These are phyloP conservation scores for Ceratosolen solmsi DNA, from an alignment of 1,140 invertebrate species.

Conservation along the genomic window DNA sequence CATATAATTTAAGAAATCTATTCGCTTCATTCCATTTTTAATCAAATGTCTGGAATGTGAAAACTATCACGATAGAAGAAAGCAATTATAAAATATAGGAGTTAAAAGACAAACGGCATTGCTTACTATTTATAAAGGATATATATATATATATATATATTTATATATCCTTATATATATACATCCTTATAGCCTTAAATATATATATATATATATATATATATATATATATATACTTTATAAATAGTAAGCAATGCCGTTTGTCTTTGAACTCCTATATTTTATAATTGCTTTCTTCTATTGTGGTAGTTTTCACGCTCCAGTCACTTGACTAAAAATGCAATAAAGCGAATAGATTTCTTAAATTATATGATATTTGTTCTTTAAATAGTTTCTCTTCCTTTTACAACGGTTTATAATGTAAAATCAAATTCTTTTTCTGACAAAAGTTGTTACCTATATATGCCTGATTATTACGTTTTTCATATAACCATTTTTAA, in stretches of 20 bases:
- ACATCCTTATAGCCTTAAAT: background rate
- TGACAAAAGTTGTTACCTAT: too few species aligned
- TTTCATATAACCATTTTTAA: background rate
- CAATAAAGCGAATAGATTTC: background rate
- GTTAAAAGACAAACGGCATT: background rate
- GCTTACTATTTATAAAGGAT: too few species aligned
- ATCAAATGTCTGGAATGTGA: background rate
- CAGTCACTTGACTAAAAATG: background rate
- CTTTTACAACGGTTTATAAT: background rate
- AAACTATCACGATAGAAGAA: background rate
- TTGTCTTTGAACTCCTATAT: background rate
- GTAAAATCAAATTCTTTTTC: too few species aligned
- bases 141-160: too few species aligned
- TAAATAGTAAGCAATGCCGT: background rate
- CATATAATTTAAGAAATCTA: background rate
- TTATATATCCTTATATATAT: too few species aligned
- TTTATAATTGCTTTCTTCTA: background rate
- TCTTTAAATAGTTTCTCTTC: background rate
- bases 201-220: background rate
- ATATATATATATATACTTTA: background rate
- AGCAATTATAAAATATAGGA: background rate
- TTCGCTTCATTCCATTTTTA: background rate
- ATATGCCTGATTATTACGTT: background rate
- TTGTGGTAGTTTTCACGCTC: background rate
- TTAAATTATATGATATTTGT: background rate